phyloP scores from a whole-genome alignment of 2,797 vertebrate species.

The Podarcis lilfordi region DNA sequence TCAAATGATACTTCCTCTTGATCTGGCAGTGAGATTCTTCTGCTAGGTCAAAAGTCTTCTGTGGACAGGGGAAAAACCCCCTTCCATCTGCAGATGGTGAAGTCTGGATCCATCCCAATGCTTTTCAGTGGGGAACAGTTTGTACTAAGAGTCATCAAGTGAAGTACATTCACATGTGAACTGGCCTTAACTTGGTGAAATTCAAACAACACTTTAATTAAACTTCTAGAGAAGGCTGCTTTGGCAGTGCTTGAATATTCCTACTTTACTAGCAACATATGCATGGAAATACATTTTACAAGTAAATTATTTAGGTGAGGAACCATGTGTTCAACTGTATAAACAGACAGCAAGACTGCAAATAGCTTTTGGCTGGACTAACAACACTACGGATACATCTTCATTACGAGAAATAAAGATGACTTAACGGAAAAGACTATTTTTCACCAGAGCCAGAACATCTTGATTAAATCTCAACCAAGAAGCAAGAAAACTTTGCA shows the following conservation, averaged over 20 bases:
- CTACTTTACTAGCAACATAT: slow-evolving; percentile 13
- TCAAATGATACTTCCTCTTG: too few species aligned
- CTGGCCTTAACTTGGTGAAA: not conserved
- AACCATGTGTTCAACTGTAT: slow-evolving; percentile 28
- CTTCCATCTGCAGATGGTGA: too few species aligned
- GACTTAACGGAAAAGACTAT: slow-evolving; percentile 54
- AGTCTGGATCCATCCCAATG: not conserved
- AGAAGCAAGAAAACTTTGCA: slow-evolving; percentile 60
- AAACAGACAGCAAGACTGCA: slow-evolving; percentile 51
- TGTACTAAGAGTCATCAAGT: not conserved
- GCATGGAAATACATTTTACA: slow-evolving; percentile 30
- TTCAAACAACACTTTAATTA: not conserved
- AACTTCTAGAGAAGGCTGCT: not conserved
- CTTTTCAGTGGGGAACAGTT: not conserved
- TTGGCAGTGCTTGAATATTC: not conserved
- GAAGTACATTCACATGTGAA: not conserved
- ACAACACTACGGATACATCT: slow-evolving; percentile 32
- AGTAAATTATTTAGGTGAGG: slow-evolving; percentile 54
- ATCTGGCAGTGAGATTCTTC: too few species aligned
- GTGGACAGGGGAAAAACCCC: too few species aligned
- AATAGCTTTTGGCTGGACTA: slow-evolving; percentile 43
- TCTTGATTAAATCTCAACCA: slow-evolving; percentile 53
- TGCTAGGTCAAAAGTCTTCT: too few species aligned
- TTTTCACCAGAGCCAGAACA: slow-evolving; percentile 60
- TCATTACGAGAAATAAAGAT: slow-evolving; percentile 31